Percentiles rank a stretch among this genome's conserved stretches.
These are phyloP conservation scores for Hirundo rustica DNA, from an alignment of 2,797 vertebrate species.

Conservation along the genomic window DNA sequence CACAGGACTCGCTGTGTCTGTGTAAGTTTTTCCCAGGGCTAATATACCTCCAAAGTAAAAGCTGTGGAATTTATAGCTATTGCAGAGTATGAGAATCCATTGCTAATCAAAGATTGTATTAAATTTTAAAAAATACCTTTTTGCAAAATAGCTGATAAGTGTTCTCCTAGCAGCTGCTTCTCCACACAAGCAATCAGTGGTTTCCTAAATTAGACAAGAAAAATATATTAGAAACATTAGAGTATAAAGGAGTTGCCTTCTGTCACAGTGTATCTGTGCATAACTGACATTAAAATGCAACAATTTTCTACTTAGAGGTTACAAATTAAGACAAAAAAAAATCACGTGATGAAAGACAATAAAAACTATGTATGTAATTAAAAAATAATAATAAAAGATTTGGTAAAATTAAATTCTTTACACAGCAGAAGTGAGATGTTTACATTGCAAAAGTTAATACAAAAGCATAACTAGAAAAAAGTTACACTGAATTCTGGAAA, in stretches of 20 bases:
- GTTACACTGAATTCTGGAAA: background rate
- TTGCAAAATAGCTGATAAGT: conserved; percentile 81
- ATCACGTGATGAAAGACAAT: background rate
- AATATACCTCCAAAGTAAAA: background rate
- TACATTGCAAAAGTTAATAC: background rate
- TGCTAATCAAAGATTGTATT: background rate
- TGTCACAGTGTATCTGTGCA: background rate
- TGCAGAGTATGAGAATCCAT: background rate
- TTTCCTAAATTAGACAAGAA: conserved; percentile 71
- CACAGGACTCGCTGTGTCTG: background rate
- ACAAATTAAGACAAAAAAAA: background rate
- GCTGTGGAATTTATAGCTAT: background rate
- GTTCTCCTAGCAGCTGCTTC: conserved; percentile 82
- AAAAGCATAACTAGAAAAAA: background rate
- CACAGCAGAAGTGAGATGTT: background rate
- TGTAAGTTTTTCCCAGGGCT: background rate
- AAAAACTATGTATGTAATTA: background rate
- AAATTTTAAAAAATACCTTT: conserved; percentile 72
- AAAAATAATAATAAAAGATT: background rate
- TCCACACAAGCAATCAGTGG: conserved; percentile 82
- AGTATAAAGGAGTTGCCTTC: background rate
- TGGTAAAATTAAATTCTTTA: background rate
- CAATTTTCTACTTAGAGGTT: background rate
- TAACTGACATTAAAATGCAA: background rate
- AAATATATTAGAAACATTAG: background rate